Evolutionary conservation across 2,888 invertebrate species (phyloP), one percentile per base, ranked within the genome.

Genomic region (Deilephila porcellus): DNA sequence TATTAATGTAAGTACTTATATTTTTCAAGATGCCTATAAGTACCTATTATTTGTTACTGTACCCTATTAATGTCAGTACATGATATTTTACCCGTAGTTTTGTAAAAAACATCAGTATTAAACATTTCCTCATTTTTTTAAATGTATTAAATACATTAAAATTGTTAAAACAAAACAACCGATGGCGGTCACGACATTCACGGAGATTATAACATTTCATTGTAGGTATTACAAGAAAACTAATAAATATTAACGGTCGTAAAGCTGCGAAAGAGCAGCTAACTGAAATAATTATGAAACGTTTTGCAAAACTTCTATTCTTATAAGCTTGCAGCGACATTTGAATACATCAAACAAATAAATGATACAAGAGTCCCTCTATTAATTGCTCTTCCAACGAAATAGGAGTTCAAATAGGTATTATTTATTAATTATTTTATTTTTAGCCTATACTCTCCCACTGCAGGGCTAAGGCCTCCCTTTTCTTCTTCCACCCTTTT

Each of bases 181-280:
- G 32, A 63, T n/a, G 34, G 34, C 19, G 17, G 32, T 37, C 34
- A 63, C 34, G 63, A 63, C n/a, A 62, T 34, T 63, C 37, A n/a
- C 37, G 37, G 37, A 34, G 19, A 34, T 63, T 37, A n/a, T 63
- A 63, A 34, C 32, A 63, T 37, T 34, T 63, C 34, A 37, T n/a
- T 17, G 63, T 63, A 63, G n/a, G 32, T 62, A 62, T 63, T 37
- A 63, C 63, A 63, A 37, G 63, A 63, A 37, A 17, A 52, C 52
- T 17, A 45, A 52, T 52, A 71, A 59, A 59, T 71, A 71, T 71
- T 59, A 56, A 60, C 59, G 14, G 20, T 71, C 34, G 11, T 53
- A 52, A 17, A 52, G 17, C 52, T 67, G 67, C 45, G 14, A 45
- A 37, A 52, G 25, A 25, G 11, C 64, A 45, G 17, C 25, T 52